Conservation (phyloP, 1,140 invertebrate species). For the Brachionus manjavacas region DNA sequence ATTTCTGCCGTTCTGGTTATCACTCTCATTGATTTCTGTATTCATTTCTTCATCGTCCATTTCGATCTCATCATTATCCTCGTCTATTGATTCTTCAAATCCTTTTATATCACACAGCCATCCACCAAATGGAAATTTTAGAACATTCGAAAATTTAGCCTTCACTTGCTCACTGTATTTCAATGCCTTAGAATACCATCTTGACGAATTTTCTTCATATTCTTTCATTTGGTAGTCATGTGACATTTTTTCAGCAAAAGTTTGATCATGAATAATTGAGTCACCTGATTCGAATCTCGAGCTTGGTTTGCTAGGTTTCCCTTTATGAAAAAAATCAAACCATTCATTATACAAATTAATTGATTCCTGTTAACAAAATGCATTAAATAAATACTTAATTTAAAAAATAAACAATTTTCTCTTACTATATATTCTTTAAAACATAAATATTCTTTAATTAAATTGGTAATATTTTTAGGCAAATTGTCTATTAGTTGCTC, state of each 20-base stretch:
- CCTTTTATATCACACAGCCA: constrained; percentile 16
- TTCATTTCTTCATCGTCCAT: constrained; percentile 15
- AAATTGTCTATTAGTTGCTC: constrained; percentile 48
- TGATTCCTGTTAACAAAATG: constrained; percentile 43
- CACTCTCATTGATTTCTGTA: not conserved
- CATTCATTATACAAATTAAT: constrained; percentile 62
- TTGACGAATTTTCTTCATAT: constrained; percentile 69
- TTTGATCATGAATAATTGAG: constrained; percentile 57
- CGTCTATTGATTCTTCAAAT: not conserved
- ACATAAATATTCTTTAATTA: constrained; percentile 60
- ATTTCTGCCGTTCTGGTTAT: not conserved
- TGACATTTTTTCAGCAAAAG: constrained; percentile 80
- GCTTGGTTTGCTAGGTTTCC: constrained; percentile 63
- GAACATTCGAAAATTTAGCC: constrained; percentile 13
- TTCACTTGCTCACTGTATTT: constrained; percentile 8
- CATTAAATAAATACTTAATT: not conserved
- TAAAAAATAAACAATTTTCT: not conserved
- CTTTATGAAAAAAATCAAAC: constrained; percentile 74
- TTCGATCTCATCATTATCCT: not conserved
- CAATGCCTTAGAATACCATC: constrained; percentile 64
- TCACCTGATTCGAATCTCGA: not conserved
- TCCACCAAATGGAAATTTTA: constrained; percentile 38
- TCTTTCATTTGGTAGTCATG: constrained; percentile 74
- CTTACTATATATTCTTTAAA: constrained; percentile 57
- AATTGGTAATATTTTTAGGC: constrained; percentile 55